phyloP scores from a whole-genome alignment of 2,797 vertebrate genomes.

The Melanotaenia parkinsoni region DNA sequence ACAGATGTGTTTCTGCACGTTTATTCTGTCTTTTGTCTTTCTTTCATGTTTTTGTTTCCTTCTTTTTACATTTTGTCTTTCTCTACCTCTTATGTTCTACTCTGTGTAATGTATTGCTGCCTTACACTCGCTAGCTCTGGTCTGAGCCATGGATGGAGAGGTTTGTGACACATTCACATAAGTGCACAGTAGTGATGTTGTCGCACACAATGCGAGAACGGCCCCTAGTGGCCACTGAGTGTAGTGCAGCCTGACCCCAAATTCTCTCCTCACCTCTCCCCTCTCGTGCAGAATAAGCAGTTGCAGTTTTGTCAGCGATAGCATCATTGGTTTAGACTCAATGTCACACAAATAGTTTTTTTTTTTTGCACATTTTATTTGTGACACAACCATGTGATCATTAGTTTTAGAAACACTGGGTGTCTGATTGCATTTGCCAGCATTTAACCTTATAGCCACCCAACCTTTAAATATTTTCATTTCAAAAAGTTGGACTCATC shows the following conservation, averaged over 20 bases:
- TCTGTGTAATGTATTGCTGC: slow-evolving; percentile 76
- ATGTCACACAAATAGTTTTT: background rate
- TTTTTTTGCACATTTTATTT: background rate
- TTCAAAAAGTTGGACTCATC: background rate
- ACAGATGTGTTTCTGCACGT: background rate
- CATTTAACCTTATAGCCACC: background rate
- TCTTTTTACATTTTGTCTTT: slow-evolving; percentile 37
- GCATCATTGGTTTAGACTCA: slow-evolving; percentile 8
- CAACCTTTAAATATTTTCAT: background rate
- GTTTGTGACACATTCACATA: slow-evolving; percentile 83
- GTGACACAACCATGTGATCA: background rate
- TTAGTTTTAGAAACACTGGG: slow-evolving; percentile 3
- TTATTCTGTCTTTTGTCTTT: background rate
- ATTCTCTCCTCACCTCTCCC: slow-evolving; percentile 19
- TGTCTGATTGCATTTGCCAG: background rate
- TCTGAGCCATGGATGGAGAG: slow-evolving; percentile 87
- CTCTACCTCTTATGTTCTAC: slow-evolving; percentile 31
- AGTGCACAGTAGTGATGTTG: slow-evolving; percentile 52
- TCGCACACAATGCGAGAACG: slow-evolving; percentile 31
- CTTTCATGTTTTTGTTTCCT: slow-evolving; percentile 27
- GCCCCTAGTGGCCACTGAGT: slow-evolving; percentile 41
- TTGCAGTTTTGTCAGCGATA: slow-evolving; percentile 29
- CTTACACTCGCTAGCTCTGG: slow-evolving; percentile 87
- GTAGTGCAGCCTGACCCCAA: slow-evolving; percentile 56
- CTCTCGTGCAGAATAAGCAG: slow-evolving; percentile 12